A percentile compares a stretch with the other conserved stretches of the same genome.
Evolutionary conservation across 2,888 invertebrate genomes (phyloP).

Genomic region (Diplolepis rosae): DNA sequence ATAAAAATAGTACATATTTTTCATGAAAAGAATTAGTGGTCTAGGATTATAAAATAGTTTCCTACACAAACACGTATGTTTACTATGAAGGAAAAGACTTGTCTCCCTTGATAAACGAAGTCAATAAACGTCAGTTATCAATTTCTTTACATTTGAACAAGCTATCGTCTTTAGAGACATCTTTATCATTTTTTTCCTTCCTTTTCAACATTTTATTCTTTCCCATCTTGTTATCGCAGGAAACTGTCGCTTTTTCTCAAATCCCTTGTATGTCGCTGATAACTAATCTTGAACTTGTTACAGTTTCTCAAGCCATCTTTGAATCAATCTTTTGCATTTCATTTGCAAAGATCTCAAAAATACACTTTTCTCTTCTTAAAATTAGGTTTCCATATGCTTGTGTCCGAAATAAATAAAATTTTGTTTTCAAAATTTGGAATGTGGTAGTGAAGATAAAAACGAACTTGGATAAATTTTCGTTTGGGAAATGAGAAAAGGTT

Average conservation of each 20-base stretch:
- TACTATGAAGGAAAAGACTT: neutral
- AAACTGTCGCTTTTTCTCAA: constrained; percentile 4
- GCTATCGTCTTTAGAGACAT: constrained; percentile 49
- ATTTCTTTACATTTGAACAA: constrained; percentile 36
- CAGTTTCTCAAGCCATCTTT: neutral
- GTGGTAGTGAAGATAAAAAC: no score
- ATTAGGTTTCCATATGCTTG: no score
- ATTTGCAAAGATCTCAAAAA: neutral
- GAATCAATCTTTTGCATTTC: no score
- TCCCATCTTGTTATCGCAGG: constrained; percentile 12
- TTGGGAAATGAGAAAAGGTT: no score
- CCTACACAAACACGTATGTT: no score
- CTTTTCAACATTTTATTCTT: constrained; percentile 6
- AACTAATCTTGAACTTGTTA: neutral
- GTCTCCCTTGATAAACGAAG: constrained; percentile 42
- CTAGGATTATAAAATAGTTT: no score
- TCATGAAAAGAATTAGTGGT: no score
- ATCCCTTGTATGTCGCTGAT: neutral
- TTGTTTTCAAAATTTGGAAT: no score
- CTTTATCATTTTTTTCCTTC: constrained; percentile 26
- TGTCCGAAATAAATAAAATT: no score
- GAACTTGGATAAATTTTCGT: no score
- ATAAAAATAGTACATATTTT: no score
- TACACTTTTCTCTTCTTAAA: neutral
- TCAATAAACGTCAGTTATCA: constrained; percentile 46